phyloP scores from a whole-genome alignment of 1,140 invertebrate species.

The Schlechtendalia chinensis region DNA sequence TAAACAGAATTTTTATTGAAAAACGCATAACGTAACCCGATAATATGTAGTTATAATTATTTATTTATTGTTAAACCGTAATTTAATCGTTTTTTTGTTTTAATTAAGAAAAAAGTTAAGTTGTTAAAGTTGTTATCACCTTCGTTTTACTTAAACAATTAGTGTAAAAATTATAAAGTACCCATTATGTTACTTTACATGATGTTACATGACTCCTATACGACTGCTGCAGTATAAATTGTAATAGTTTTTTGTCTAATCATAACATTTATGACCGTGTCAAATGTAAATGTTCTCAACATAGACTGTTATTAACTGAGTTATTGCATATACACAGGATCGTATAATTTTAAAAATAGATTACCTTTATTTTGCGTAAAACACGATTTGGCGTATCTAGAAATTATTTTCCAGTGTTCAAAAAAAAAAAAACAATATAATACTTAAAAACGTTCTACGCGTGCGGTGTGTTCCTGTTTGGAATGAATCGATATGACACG shows the following conservation, averaged over 20 bases:
- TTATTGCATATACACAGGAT: not conserved
- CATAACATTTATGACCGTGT: conserved; percentile 21
- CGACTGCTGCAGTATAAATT: not conserved
- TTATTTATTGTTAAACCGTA: too few species aligned
- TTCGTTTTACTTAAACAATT: not conserved
- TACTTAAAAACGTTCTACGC: not conserved
- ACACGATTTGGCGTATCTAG: not conserved
- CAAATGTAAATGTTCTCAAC: conserved; percentile 6
- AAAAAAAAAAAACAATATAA: not conserved
- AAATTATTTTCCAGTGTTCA: not conserved
- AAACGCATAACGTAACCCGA: too few species aligned
- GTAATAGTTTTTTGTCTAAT: conserved; percentile 21
- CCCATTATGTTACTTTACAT: conserved; percentile 11
- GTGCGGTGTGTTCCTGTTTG: not conserved
- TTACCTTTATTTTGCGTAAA: not conserved
- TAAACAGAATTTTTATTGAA: not conserved
- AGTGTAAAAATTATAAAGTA: conserved; percentile 30
- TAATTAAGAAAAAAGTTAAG: not conserved
- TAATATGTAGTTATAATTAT: too few species aligned
- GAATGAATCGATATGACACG: not conserved
- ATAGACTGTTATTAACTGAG: conserved; percentile 14
- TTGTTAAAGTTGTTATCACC: not conserved
- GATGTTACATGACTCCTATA: not conserved
- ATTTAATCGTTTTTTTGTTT: too few species aligned
- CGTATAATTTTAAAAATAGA: conserved; percentile 16